Base-by-base conservation (phyloP, 1,140 invertebrate genomes). In the Metaphire vulgaris region DNA sequence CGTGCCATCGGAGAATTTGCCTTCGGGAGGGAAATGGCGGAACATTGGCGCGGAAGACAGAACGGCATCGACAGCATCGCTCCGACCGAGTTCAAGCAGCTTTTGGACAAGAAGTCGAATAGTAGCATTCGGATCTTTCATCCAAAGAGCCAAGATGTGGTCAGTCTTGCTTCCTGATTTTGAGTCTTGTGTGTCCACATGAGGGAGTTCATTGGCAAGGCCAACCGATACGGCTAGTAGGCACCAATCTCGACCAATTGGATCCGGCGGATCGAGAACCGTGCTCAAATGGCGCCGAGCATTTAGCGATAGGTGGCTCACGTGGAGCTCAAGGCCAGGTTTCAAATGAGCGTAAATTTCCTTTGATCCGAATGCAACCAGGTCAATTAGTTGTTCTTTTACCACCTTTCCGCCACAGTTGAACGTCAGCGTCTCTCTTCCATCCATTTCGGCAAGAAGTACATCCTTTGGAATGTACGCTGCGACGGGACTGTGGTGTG, bases 241-340 rank as follows among this genome's bases (percentile, higher is more conserved):
- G 83, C 92, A 93, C 92, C 92, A 94, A 83, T 94, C 92, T 78
- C 90, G 87, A 15, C 93, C 93, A 82, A 92, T 90, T 1, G 89
- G 88, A 83, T 94, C 92, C 6, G 91, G 89, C 0, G 92, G 91
- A 86, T 95, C 93, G 16, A 95, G 85, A 73, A 92, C 84, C 30
- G 88, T 85, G 73, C 90, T 56, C 21, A 87, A 78, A 56, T 82
- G 78, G 76, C 87, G 86, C 31, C 88, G 82, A 0, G 88, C 83
- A 70, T 88, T 83, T n/a, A 89, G 81, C 15, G 88, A 84, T 31
- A 90, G 81, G 77, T 88, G 84, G 14, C 86, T 86, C 29, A 89
- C 86, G 71, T 88, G 86, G 1, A 90, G 81, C 74, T 89, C 87
- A 56, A 87, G 81, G 0, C 88, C 89, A 15, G 88, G 83, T 21